Base-by-base conservation (phyloP, 2,888 invertebrate species). In the Exocentrus adspersus region DNA sequence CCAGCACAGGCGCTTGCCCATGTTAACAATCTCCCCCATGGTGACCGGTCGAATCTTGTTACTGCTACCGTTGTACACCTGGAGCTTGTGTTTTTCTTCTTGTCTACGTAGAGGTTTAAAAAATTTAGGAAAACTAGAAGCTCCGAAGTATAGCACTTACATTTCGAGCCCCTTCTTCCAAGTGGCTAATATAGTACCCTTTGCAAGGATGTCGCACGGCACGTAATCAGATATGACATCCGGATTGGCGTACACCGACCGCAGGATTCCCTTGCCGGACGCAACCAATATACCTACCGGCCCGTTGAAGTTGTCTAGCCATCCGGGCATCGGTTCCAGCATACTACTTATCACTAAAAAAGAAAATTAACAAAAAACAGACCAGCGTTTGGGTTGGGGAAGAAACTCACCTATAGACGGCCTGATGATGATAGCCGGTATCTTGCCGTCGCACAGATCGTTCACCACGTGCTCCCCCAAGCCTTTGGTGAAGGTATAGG, bases 271-370 rank as follows among this genome's bases (percentile, higher is more conserved):
- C 67, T 74, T 74, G 16, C 71, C 74, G 16, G 65, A 54, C 0
- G 90, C 93, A 0, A 90, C 81, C 65, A 93, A 75, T 52, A 93
- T 81, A 0, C 88, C 95, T 42, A 91, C 90, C 0, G 96, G 95
- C 0, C 97, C 97, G 78, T 97, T 97, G 69, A 93, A 92, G 78
- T 95, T 97, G 76, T 97, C 97, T 9, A 94, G 84, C 96, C 96
- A 97, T 0, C 74, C 74, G 10, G 66, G 24, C 1, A 73, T 12
- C 3, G 74, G 74, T n/a, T 74, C 73, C 9, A 61, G 41, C 21
- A 67, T 17, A 2, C 67, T 68, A 10, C 65, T 68, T 12, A 71
- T 72, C n/a, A 74, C 74, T 74, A 52, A 62, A 69, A 66, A 12
- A 52, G 16, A n/a, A n/a, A n/a, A n/a, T n/a, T n/a, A n/a, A n/a